phyloP scores from a whole-genome alignment of 2,797 vertebrate genomes.

The Arrhamphus sclerolepis region DNA sequence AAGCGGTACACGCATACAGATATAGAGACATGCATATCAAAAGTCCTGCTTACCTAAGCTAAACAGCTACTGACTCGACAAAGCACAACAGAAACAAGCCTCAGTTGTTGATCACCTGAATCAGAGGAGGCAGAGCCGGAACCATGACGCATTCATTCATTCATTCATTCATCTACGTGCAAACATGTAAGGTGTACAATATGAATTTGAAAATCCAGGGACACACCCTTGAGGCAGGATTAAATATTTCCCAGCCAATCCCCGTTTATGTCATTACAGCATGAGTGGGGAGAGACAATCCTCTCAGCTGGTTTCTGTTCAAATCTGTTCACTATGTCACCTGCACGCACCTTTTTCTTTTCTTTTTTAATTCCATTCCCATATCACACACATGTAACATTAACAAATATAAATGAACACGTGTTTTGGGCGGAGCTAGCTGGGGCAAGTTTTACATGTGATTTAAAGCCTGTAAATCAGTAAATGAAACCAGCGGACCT shows the following conservation, averaged over 20 bases:
- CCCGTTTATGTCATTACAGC: slow-evolving; percentile 28
- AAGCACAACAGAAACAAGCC: too few species aligned
- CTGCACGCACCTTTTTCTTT: neutral
- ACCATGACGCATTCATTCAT: slow-evolving; percentile 23
- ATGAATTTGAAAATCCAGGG: slow-evolving; percentile 14
- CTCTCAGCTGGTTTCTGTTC: slow-evolving; percentile 12
- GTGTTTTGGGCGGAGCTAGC: neutral
- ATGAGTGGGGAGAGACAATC: slow-evolving; percentile 3
- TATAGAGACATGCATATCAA: neutral
- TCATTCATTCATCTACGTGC: slow-evolving; percentile 3
- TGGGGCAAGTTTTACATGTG: neutral
- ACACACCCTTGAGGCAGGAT: slow-evolving; percentile 48
- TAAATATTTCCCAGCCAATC: slow-evolving; percentile 57
- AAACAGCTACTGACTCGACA: slow-evolving; percentile 15
- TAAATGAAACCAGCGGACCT: slow-evolving; percentile 50
- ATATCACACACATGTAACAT: slow-evolving; percentile 4
- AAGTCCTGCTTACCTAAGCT: slow-evolving; percentile 21
- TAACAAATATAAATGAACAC: neutral
- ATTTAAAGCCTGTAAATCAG: slow-evolving; percentile 58
- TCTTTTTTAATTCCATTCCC: too few species aligned
- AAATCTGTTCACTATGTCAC: slow-evolving; percentile 12
- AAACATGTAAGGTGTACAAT: neutral
- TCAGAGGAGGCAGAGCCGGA: slow-evolving; percentile 8
- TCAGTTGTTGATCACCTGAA: slow-evolving; percentile 12
- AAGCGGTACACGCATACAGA: slow-evolving; percentile 19